Percentiles rank a stretch among this genome's conserved stretches.
Conservation (phyloP, 1,140 invertebrate species). For the Caenorhabditis briggsae region DNA sequence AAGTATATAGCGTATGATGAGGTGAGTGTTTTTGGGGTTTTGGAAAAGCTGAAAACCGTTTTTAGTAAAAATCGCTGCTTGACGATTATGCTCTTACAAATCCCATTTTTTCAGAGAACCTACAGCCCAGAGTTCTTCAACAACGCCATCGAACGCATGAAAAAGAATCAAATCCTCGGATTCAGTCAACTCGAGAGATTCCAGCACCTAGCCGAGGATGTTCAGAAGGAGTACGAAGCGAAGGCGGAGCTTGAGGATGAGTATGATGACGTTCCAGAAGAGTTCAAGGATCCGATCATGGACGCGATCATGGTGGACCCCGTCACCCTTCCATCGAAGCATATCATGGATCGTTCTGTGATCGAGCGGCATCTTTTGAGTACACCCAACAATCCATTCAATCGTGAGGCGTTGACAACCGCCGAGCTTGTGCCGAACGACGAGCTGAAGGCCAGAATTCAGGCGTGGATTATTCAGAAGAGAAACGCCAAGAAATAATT, state of each 20-base stretch:
- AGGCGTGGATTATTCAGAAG: slow-evolving; percentile 43
- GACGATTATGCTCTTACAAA: too few relatives aligned
- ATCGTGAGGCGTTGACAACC: slow-evolving; percentile 90
- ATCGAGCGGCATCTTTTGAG: slow-evolving; percentile 93
- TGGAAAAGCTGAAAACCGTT: too few relatives aligned
- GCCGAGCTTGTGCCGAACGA: slow-evolving; percentile 87
- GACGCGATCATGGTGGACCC: slow-evolving; percentile 97
- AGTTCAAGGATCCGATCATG: slow-evolving; percentile 97
- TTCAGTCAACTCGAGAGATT: slow-evolving; percentile 79
- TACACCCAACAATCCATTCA: slow-evolving; percentile 96
- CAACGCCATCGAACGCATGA: slow-evolving; percentile 87
- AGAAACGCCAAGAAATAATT: slow-evolving; percentile 43
- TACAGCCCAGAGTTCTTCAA: slow-evolving; percentile 92
- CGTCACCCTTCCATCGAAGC: slow-evolving; percentile 91
- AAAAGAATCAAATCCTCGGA: slow-evolving; percentile 87
- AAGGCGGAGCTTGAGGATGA: slow-evolving; percentile 87
- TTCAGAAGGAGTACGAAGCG: slow-evolving; percentile 85
- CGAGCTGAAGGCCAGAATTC: slow-evolving; percentile 59
- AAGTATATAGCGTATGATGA: slow-evolving; percentile 84
- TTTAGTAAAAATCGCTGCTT: too few relatives aligned
- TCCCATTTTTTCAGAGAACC: slow-evolving; percentile 84
- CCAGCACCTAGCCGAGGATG: slow-evolving; percentile 84
- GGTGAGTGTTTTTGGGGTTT: slow-evolving; percentile 53
- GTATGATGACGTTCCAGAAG: slow-evolving; percentile 92
- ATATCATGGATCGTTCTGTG: slow-evolving; percentile 93